Evolutionary conservation across 2,888 invertebrate genomes (phyloP).

Genomic region (Papilio elwesi): DNA sequence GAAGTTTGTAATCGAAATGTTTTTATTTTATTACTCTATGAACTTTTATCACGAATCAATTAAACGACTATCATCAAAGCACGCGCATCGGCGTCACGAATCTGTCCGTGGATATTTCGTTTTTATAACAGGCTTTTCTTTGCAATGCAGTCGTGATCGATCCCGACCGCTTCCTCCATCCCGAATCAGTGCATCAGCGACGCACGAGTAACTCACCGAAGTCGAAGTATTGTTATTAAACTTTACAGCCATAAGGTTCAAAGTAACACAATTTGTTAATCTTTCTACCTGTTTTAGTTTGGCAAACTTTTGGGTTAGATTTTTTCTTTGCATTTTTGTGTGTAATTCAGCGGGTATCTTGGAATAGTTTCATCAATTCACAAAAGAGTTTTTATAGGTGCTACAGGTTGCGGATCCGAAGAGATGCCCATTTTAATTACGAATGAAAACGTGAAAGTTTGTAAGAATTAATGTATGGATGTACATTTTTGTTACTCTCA

Average conservation of each 20-base stretch:
- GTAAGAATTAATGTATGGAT: too few relatives aligned
- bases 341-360: constrained; percentile 5
- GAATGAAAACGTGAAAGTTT: too few relatives aligned
- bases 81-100: constrained; percentile 42
- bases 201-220: constrained; percentile 42
- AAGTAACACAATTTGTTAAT: constrained; percentile 5
- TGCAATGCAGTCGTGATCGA: constrained; percentile 33
- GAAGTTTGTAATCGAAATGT: too few relatives aligned
- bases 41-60: neutral
- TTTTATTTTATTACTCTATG: too few relatives aligned
- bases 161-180: constrained; percentile 37
- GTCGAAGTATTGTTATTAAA: constrained; percentile 15
- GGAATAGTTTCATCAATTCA: neutral
- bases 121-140: constrained; percentile 37
- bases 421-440: too few relatives aligned
- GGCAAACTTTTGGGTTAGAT: constrained; percentile 12
- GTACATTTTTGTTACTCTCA: too few relatives aligned
- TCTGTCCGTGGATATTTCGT: constrained; percentile 23
- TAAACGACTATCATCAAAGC: constrained; percentile 17
- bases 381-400: constrained; percentile 7
- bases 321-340: constrained; percentile 35
- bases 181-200: constrained; percentile 42
- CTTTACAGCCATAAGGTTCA: constrained; percentile 21
- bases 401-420: neutral
- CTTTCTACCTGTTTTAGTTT: constrained; percentile 32